A percentile compares a stretch with the other conserved stretches of the same genome.
Conservation (phyloP, 2,888 invertebrate species). For the Chromoteleia sp. region DNA sequence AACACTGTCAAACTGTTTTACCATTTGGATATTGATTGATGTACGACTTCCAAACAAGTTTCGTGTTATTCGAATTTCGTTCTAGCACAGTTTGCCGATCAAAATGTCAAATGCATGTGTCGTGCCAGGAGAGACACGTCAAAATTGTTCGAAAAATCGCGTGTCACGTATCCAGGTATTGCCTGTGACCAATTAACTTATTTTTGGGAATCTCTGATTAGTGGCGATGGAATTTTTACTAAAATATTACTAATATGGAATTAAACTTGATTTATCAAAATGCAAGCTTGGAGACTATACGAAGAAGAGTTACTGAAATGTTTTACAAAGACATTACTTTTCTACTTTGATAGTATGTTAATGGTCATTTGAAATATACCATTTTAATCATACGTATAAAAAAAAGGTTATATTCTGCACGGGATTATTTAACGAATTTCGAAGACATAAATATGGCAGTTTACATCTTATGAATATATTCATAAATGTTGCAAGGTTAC, state of each 20-base stretch:
- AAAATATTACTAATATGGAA: neutral
- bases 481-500: no score
- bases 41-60: conserved; percentile 15
- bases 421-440: no score
- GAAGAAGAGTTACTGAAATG: neutral
- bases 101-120: conserved; percentile 33
- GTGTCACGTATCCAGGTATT: conserved; percentile 46
- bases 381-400: no score
- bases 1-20: conserved; percentile 6
- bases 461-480: no score
- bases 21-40: conserved; percentile 16
- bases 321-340: no score
- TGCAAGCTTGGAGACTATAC: neutral
- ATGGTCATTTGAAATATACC: no score
- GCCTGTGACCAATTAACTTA: conserved; percentile 43
- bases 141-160: conserved; percentile 42
- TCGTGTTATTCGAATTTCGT: conserved; percentile 10
- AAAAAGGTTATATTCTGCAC: no score
- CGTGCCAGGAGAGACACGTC: conserved; percentile 45
- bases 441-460: no score
- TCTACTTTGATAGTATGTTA: no score
- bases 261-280: neutral
- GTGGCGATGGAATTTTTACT: neutral
- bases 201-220: conserved; percentile 6
- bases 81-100: conserved; percentile 18